Conservation (phyloP, 2,797 vertebrate genomes). For the Thripadectes ignobilis region DNA sequence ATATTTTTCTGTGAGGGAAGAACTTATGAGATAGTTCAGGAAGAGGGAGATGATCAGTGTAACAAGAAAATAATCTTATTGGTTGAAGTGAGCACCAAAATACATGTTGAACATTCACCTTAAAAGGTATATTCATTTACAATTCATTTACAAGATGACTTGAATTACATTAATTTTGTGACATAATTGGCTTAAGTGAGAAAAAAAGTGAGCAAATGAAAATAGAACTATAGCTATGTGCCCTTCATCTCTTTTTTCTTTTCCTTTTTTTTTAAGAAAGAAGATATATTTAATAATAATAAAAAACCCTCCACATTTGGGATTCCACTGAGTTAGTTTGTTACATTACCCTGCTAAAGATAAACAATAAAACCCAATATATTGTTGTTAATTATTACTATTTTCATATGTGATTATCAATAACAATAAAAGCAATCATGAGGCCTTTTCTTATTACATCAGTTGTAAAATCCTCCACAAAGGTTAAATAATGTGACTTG, state of each 20-base stretch:
- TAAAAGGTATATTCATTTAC: not conserved
- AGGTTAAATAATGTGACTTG: not conserved
- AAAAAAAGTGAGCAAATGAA: not conserved
- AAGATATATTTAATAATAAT: not conserved
- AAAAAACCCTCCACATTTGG: rapidly evolving
- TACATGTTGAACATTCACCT: not conserved
- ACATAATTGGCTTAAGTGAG: not conserved
- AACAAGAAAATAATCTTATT: not conserved
- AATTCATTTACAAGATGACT: not conserved
- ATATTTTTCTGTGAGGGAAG: not conserved
- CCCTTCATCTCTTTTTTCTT: not conserved
- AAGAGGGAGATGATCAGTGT: not conserved
- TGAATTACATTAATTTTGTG: not conserved
- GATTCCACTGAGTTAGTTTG: not conserved
- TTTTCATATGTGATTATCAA: not conserved
- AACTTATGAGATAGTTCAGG: not conserved
- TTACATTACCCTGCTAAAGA: not conserved
- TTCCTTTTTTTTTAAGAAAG: not conserved
- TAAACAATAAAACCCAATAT: not conserved
- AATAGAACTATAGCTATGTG: not conserved
- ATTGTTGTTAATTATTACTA: not conserved
- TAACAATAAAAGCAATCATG: not conserved
- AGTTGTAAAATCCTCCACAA: not conserved
- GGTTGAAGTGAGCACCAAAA: not conserved
- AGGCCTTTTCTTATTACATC: not conserved